These are phyloP conservation scores for Acanthosoma haemorrhoidale DNA, from an alignment of 2,888 invertebrate genomes.

Conservation along the genomic window DNA sequence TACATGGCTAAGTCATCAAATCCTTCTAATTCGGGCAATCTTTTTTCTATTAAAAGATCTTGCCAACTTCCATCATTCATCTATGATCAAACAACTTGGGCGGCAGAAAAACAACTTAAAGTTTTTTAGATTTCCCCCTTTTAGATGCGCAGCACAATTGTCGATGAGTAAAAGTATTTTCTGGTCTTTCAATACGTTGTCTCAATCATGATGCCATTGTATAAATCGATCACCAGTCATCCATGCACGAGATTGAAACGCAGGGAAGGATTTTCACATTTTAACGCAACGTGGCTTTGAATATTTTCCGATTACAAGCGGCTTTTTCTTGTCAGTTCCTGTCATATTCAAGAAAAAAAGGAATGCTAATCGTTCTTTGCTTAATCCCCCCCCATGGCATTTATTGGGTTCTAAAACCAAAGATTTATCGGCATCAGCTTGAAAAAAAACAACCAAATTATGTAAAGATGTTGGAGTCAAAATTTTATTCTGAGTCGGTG, in stretches of 20 bases:
- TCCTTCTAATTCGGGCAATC: too few relatives aligned
- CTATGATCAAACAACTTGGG: too few relatives aligned
- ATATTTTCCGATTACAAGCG: conserved; percentile 44
- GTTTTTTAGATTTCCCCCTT: conserved; percentile 30
- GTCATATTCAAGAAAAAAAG: conserved; percentile 44
- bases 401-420: conserved; percentile 37
- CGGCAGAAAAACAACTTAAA: conserved; percentile 41
- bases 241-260: conserved; percentile 5
- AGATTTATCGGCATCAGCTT: conserved; percentile 39
- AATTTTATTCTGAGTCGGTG: neutral
- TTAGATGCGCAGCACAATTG: conserved; percentile 42
- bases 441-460: conserved; percentile 41
- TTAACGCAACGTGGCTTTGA: conserved; percentile 40
- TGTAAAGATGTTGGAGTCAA: conserved; percentile 43
- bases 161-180: too few relatives aligned
- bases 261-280: conserved; percentile 22
- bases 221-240: too few relatives aligned
- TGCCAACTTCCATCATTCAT: too few relatives aligned
- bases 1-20: too few relatives aligned
- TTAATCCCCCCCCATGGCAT: conserved; percentile 33
- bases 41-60: too few relatives aligned
- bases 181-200: too few relatives aligned
- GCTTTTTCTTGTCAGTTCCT: conserved; percentile 44
- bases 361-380: conserved; percentile 43
- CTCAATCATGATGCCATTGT: too few relatives aligned